Evolutionary conservation across 2,797 vertebrate genomes (phyloP), one percentile per base, ranked within the genome.

Genomic region (Sebastes trivittatus): DNA sequence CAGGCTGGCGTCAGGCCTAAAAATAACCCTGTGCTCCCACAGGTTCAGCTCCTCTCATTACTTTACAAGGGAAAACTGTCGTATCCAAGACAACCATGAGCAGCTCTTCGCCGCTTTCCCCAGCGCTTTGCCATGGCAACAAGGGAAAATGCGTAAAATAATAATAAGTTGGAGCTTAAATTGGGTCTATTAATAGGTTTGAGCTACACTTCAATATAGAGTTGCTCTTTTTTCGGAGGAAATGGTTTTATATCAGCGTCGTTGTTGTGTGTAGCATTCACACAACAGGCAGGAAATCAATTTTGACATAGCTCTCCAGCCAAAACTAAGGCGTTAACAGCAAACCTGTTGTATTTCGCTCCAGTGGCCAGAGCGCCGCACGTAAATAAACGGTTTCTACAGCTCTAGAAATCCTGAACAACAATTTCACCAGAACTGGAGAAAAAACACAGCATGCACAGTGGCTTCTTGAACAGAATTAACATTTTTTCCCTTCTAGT

Each of bases 31-130:
- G 77, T 82, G 80, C 93, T 94, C 95, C 93, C 94, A 93, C 93
- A 94, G 93, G 93, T 95, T 93, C 93, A 85, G 88, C 90, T 90
- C 84, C 84, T 93, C 94, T 96, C 95, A 92, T 94, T 94, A 94
- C 94, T 93, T 95, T 93, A 95, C 93, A 93, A 87, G 92, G 91
- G 90, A 94, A 94, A 94, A 91, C 85, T 81, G 86, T 88, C 60
- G 95, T 95, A 96, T 95, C 95, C 96, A 95, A 95, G 95, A 96
- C 95, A 96, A 96, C 95, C 91, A 36, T 67, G 90, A 92, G 94
- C 91, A 86, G 81, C 83, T 80, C 86, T 56, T 86, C 25, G 64
- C 68, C 71, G 85, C 80, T 83, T 85, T 84, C 80, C 84, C 85
- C 85, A 18, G 82, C 10, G 49, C 89, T 90, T 95, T 73, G 75